Evolutionary conservation across 2,113 vertebrate genomes (phyloP).

Genomic region (Sialia sialis): DNA sequence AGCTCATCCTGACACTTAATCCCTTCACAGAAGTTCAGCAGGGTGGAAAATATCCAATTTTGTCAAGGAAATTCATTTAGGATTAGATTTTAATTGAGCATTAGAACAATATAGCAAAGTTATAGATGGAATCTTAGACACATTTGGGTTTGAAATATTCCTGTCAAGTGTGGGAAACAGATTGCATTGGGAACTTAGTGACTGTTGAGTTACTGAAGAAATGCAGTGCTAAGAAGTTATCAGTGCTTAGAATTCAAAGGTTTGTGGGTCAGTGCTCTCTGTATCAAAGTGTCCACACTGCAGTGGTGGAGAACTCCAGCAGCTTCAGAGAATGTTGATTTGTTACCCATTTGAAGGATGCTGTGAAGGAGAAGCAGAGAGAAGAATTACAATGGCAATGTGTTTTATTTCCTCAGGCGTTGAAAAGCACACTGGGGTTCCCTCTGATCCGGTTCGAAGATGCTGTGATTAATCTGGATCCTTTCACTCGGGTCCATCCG

Average conservation of each 20-base stretch:
- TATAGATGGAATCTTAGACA: neutral
- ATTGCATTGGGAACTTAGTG: neutral
- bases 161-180: neutral
- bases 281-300: neutral
- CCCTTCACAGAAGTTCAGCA: neutral
- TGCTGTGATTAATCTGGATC: conserved; percentile 93
- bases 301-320: neutral
- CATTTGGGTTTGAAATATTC: neutral
- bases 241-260: neutral
- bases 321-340: neutral
- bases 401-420: conserved; percentile 70
- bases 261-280: neutral
- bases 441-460: conserved; percentile 94
- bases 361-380: neutral
- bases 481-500: conserved; percentile 92
- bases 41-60: neutral
- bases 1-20: neutral
- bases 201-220: neutral
- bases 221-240: neutral
- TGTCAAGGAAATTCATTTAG: neutral
- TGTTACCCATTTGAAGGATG: neutral
- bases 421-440: conserved; percentile 91
- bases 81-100: neutral
- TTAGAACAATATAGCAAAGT: neutral
- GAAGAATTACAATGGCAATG: neutral